Conservation (phyloP, 2,888 invertebrate species). For the Ethmia dodecea region DNA sequence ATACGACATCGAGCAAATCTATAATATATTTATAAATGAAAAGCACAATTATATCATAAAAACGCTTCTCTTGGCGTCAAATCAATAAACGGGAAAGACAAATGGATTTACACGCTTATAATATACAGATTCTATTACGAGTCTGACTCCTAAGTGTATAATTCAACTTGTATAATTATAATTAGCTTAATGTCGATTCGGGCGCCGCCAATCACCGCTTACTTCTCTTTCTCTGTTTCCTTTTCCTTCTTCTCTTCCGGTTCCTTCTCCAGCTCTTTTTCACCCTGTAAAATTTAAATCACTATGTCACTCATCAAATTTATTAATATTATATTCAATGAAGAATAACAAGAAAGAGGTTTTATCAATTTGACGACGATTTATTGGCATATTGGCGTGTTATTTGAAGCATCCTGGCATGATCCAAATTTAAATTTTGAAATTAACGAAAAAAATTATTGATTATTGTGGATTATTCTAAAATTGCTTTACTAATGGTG, state of each 20-base stretch:
- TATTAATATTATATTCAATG: too few species aligned
- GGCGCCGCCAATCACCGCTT: constrained; percentile 25
- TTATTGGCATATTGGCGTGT: too few species aligned
- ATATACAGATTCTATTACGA: constrained; percentile 59
- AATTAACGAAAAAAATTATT: too few species aligned
- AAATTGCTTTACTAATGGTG: too few species aligned
- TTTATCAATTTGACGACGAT: too few species aligned
- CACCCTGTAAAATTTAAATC: too few species aligned
- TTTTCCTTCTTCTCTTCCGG: constrained; percentile 85
- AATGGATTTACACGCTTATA: constrained; percentile 72
- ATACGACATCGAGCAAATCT: constrained; percentile 38
- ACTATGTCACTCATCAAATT: too few species aligned
- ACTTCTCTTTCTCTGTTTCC: constrained; percentile 44
- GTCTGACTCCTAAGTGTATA: constrained; percentile 55
- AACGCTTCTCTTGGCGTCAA: constrained; percentile 40
- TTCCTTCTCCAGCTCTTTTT: constrained; percentile 80
- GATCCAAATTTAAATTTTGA: too few species aligned
- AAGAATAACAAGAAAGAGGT: too few species aligned
- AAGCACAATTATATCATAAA: constrained; percentile 30
- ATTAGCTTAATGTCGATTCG: constrained; percentile 19
- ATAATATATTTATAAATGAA: constrained; percentile 26
- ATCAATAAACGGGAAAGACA: constrained; percentile 68
- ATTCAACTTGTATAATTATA: constrained; percentile 34
- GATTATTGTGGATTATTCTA: too few species aligned
- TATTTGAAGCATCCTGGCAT: too few species aligned